Percentiles rank a stretch among this genome's conserved stretches.
Evolutionary conservation across 2,113 vertebrate species (phyloP).

Genomic region (Lophochroa leadbeateri): DNA sequence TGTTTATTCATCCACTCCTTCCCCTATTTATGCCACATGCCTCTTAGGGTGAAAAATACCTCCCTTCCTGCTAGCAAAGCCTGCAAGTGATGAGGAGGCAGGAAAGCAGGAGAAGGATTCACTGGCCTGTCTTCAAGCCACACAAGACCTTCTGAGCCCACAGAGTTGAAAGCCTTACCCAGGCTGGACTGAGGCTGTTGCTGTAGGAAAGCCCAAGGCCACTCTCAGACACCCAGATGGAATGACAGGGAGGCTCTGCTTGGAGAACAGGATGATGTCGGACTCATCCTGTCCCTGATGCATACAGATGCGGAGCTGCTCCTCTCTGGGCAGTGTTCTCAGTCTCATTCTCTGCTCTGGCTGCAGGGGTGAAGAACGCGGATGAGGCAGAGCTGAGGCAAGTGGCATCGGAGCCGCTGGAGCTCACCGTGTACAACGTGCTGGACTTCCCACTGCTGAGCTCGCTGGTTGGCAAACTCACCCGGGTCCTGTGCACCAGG

Average conservation of each 20-base stretch:
- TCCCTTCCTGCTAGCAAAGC: neutral
- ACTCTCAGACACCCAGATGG: neutral
- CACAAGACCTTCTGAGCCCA: neutral
- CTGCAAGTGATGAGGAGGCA: neutral
- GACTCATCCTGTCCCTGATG: neutral
- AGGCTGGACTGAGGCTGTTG: neutral
- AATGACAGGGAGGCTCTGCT: neutral
- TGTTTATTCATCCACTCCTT: neutral
- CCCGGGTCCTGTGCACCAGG: constrained; percentile 84
- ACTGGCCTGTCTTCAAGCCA: neutral
- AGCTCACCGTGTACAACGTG: constrained; percentile 88
- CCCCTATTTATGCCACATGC: neutral
- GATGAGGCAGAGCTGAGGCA: constrained; percentile 89
- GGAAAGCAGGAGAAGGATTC: neutral
- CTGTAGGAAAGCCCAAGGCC: neutral
- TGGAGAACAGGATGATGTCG: neutral
- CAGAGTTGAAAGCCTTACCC: neutral
- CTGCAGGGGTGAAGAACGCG: constrained; percentile 90
- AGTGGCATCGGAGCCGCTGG: constrained; percentile 86
- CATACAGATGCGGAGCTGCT: neutral
- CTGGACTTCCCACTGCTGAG: constrained; percentile 89
- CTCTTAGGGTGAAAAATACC: neutral
- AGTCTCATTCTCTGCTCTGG: neutral
- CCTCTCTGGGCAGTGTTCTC: neutral
- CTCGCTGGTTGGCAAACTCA: constrained; percentile 83